Evolutionary conservation across 2,888 invertebrate genomes (phyloP), one percentile per base, ranked within the genome.

Genomic region (Muscina levida): DNA sequence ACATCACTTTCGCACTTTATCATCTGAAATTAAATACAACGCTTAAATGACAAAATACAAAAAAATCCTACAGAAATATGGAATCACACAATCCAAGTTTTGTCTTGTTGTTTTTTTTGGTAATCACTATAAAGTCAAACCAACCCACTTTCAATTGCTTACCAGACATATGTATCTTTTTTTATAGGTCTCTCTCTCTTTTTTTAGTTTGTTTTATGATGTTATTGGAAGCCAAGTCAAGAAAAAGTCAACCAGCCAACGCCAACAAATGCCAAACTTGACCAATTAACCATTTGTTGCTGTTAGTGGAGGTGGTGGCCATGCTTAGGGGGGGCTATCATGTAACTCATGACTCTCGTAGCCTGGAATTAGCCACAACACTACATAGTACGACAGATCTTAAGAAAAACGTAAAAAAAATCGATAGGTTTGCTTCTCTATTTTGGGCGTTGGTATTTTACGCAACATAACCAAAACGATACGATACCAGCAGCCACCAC

Each of bases 101-200:
- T 53, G 22, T 53, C 24, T 31, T 31, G 31, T 5, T 31, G 8
- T 31, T 31, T 31, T 68, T 10, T 8, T n/a, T 53, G 19, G 39
- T 26, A 17, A n/a, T n/a, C n/a, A n/a, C n/a, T n/a, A n/a, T n/a
- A n/a, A 26, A 10, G 13, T 5, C 5, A 15, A 42, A 57, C 46
- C 67, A 59, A 74, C 67, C 74, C 67, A 67, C 57, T 74, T 74
- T 67, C 57, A 68, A 57, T 74, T 67, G 67, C 8, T 19, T 56
- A 19, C 46, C n/a, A 42, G 31, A 44, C 65, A 73, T 66, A 17
- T 66, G 72, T 48, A 22, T 72, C n/a, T 2, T 31, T 31, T 31
- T 3, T 51, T 62, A 42, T 62, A n/a, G n/a, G n/a, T n/a, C n/a
- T n/a, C n/a, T n/a, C n/a, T n/a, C n/a, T n/a, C n/a, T n/a, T 5